A percentile compares a stretch with the other conserved stretches of the same genome.
Conservation (phyloP, 2,888 invertebrate species). For the Hyposoter dolosus region DNA sequence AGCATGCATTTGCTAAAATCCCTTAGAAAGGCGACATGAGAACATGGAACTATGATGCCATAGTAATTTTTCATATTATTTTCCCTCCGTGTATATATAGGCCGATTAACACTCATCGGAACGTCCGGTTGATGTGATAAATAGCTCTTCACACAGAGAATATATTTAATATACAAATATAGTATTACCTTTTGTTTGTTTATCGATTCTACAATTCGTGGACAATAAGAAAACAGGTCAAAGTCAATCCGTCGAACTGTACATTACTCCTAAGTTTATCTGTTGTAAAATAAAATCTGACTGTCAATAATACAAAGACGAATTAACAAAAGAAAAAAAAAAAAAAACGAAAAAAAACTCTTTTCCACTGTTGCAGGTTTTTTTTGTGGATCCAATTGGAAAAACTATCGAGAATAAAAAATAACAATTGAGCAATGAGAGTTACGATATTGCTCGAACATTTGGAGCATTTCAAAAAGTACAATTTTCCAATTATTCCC, state of each 20-base stretch:
- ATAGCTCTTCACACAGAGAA: conserved; percentile 7
- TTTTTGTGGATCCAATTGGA: too few relatives aligned
- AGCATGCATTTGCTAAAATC: too few relatives aligned
- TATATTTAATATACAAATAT: conserved; percentile 46
- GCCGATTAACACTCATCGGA: neutral
- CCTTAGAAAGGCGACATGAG: too few relatives aligned
- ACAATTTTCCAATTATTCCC: too few relatives aligned
- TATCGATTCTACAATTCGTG: neutral
- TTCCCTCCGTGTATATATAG: neutral
- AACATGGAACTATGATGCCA: too few relatives aligned
- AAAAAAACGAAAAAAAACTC: too few relatives aligned
- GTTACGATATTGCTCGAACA: too few relatives aligned
- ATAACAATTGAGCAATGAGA: too few relatives aligned
- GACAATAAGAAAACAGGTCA: neutral
- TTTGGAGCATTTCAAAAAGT: too few relatives aligned
- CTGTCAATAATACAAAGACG: conserved; percentile 34
- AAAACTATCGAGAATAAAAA: too few relatives aligned
- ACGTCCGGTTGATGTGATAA: neutral
- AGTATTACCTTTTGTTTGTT: conserved; percentile 29
- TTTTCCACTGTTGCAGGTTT: too few relatives aligned
- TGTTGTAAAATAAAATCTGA: conserved; percentile 55
- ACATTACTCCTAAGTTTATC: conserved; percentile 34
- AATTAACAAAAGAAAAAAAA: too few relatives aligned
- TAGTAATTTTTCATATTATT: neutral
- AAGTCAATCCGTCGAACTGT: conserved; percentile 37